Percentiles rank a stretch among this genome's conserved stretches.
Evolutionary conservation across 30 jellyfish, hydroid and myxozoan genomes (phyloP).

Genomic region (Clytia hemisphaerica): DNA sequence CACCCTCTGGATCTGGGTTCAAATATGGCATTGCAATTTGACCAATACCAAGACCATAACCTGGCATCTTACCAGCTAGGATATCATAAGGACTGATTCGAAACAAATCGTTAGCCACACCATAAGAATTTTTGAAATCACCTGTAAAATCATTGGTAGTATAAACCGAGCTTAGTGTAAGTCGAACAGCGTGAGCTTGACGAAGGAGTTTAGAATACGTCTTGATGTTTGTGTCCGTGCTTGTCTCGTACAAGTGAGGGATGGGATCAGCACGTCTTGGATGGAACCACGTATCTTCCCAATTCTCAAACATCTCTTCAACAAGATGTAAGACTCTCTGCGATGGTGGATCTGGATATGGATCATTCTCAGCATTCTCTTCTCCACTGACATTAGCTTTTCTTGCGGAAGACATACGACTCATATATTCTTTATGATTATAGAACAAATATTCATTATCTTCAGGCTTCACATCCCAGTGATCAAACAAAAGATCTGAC

Average conservation of each 20-base stretch:
- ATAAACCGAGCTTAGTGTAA: neutral
- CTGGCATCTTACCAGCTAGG: constrained; percentile 29
- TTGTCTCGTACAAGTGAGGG: constrained; percentile 6
- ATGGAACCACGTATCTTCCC: constrained; percentile 28
- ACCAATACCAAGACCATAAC: constrained; percentile 23
- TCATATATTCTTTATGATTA: constrained; percentile 19
- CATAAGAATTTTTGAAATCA: constrained; percentile 5
- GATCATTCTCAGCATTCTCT: neutral
- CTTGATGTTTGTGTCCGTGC: neutral
- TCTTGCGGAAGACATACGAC: constrained; percentile 3
- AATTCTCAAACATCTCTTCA: constrained; percentile 12
- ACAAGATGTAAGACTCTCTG: constrained; percentile 3
- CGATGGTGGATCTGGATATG: constrained; percentile 24
- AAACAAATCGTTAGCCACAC: constrained; percentile 8
- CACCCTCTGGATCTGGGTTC: neutral
- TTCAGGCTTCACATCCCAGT: constrained; percentile 17
- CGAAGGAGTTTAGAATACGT: neutral
- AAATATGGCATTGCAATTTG: constrained; percentile 28
- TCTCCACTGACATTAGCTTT: too few relatives aligned
- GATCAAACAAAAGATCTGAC: neutral
- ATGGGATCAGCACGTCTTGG: constrained; percentile 23
- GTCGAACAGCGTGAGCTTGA: neutral
- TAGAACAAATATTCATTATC: constrained; percentile 2
- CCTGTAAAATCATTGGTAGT: constrained; percentile 23
- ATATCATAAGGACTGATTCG: constrained; percentile 11